A percentile compares a stretch with the other conserved stretches of the same genome.
Conservation (phyloP, 2,797 vertebrate species). For the Lycodopsis pacificus region DNA sequence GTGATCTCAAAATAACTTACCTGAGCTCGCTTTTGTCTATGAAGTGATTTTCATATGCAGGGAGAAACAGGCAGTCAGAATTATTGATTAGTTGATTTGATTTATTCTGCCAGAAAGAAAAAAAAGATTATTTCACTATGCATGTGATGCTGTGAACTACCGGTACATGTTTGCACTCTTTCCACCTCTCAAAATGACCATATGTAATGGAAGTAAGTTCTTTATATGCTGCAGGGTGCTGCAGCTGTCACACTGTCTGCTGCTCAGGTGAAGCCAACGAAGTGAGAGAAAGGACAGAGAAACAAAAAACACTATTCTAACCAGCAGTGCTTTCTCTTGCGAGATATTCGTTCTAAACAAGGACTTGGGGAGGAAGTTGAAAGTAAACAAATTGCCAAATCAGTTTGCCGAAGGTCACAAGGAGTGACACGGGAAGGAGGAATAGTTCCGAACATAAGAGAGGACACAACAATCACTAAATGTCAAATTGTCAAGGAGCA, state of each 20-base stretch:
- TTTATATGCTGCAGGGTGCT: slow-evolving; percentile 25
- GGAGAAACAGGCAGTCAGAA: slow-evolving; percentile 23
- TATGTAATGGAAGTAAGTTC: slow-evolving; percentile 34
- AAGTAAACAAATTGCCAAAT: slow-evolving; percentile 55
- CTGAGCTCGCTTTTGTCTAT: slow-evolving; percentile 43
- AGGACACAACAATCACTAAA: slow-evolving; percentile 37
- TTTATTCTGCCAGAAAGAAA: slow-evolving; percentile 37
- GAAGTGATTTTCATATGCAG: slow-evolving; percentile 30
- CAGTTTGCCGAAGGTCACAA: slow-evolving; percentile 52
- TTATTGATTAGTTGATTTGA: slow-evolving; percentile 50
- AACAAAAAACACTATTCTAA: slow-evolving; percentile 22
- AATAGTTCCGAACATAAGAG: slow-evolving; percentile 22
- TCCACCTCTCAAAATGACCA: slow-evolving; percentile 27
- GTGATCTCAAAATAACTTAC: slow-evolving; percentile 57
- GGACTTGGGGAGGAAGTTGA: slow-evolving; percentile 39
- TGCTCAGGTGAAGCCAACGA: slow-evolving; percentile 19
- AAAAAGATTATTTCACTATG: slow-evolving; percentile 35
- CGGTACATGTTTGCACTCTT: slow-evolving; percentile 18
- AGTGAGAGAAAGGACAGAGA: slow-evolving; percentile 25
- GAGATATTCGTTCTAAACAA: slow-evolving; percentile 38
- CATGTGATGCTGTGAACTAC: slow-evolving; percentile 13
- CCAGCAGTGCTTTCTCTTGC: slow-evolving; percentile 11
- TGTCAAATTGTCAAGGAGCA: slow-evolving; percentile 35
- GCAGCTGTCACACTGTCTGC: slow-evolving; percentile 33
- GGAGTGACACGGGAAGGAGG: slow-evolving; percentile 27